These are phyloP conservation scores for Melanerpes formicivorus DNA, from an alignment of 2,113 vertebrate species.

Conservation along the genomic window DNA sequence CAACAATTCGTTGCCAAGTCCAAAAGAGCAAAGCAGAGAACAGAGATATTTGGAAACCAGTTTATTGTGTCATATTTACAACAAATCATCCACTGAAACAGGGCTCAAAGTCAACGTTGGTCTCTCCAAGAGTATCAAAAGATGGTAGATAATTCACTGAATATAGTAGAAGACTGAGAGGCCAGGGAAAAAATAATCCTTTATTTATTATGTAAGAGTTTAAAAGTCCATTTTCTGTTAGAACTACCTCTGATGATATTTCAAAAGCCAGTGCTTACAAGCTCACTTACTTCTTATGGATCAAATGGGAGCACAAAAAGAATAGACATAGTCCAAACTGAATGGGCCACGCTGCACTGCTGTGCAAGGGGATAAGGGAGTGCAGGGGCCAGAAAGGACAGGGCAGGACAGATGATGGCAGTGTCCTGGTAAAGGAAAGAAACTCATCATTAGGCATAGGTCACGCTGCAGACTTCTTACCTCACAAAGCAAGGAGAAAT, in stretches of 20 bases:
- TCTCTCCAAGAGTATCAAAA: neutral
- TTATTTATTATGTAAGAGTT: neutral
- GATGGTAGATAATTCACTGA: neutral
- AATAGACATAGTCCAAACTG: neutral
- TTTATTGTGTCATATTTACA: neutral
- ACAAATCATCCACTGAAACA: neutral
- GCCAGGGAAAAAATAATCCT: neutral
- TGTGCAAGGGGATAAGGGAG: neutral
- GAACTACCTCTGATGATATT: neutral
- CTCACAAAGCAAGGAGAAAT: neutral
- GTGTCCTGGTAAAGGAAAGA: neutral
- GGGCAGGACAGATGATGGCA: neutral
- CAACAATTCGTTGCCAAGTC: neutral
- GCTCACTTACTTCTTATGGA: neutral
- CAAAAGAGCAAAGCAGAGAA: neutral
- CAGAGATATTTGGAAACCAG: conserved; percentile 1
- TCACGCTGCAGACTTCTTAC: neutral
- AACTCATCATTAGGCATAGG: neutral
- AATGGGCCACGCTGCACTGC: neutral
- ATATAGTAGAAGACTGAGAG: neutral
- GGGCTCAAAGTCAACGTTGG: neutral
- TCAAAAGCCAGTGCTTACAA: neutral
- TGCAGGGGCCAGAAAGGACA: neutral
- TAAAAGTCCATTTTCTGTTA: neutral
- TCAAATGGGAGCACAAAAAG: neutral